Evolutionary conservation across 2,113 vertebrate species (phyloP).

Genomic region (Cyanistes caeruleus): DNA sequence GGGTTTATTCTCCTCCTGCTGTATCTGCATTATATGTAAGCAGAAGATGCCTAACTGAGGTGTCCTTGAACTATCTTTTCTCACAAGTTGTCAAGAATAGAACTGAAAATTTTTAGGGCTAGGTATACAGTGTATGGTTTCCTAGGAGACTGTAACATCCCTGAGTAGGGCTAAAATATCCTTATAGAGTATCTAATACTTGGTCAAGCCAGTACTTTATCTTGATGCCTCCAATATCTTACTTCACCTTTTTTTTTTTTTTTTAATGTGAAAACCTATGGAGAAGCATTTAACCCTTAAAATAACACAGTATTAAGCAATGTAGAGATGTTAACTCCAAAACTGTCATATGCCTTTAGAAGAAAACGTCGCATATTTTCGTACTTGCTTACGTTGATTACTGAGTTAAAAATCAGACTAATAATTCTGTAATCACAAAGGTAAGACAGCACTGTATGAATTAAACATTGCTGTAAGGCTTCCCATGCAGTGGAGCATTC

Average conservation of each 20-base stretch:
- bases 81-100: neutral
- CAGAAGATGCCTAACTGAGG: neutral
- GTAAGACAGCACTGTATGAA: neutral
- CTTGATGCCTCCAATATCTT: neutral
- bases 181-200: neutral
- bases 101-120: neutral
- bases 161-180: neutral
- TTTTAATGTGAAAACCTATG: neutral
- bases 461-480: neutral
- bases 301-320: neutral
- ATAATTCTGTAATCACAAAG: neutral
- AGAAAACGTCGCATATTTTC: neutral
- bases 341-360: neutral
- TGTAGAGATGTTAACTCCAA: neutral
- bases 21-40: neutral
- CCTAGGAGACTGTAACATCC: neutral
- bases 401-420: neutral
- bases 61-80: neutral
- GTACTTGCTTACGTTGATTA: neutral
- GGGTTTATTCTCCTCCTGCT: neutral
- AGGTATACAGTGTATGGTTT: neutral
- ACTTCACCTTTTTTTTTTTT: neutral
- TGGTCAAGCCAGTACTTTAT: neutral
- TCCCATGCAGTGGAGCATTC: neutral
- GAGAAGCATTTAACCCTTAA: neutral